Evolutionary conservation across 1,140 invertebrate species (phyloP).

Genomic region (Lanistes nyassanus): DNA sequence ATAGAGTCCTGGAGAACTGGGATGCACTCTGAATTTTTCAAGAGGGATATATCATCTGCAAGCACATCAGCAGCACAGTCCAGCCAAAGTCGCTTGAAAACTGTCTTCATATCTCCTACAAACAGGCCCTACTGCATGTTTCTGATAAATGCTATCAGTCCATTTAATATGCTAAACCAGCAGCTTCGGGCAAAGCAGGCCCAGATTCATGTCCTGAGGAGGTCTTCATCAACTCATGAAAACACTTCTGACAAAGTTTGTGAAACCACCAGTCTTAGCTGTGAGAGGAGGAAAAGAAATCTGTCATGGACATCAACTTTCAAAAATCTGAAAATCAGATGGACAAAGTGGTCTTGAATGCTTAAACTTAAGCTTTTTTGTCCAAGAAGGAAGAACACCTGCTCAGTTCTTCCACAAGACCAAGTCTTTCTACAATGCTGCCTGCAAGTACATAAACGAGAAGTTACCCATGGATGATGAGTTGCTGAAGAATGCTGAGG

Average conservation of each 20-base stretch:
- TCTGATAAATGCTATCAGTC: neutral
- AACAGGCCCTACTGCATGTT: slow-evolving; percentile 11
- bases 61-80: neutral
- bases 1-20: slow-evolving; percentile 1
- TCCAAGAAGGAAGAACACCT: neutral
- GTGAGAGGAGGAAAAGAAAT: neutral
- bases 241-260: neutral
- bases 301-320: neutral
- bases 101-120: neutral
- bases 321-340: neutral
- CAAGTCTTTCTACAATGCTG: neutral
- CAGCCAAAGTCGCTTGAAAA: neutral
- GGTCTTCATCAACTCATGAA: neutral
- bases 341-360: neutral
- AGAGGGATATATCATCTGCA: neutral
- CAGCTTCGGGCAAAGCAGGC: neutral
- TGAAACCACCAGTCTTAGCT: neutral
- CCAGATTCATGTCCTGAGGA: neutral
- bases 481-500: neutral
- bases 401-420: neutral
- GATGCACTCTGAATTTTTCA: slow-evolving; percentile 10
- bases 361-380: neutral
- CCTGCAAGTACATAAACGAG: neutral
- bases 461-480: neutral
- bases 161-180: neutral